Evolutionary conservation across 2,797 vertebrate genomes (phyloP).

Genomic region (Enteromius unitaeniatus): DNA sequence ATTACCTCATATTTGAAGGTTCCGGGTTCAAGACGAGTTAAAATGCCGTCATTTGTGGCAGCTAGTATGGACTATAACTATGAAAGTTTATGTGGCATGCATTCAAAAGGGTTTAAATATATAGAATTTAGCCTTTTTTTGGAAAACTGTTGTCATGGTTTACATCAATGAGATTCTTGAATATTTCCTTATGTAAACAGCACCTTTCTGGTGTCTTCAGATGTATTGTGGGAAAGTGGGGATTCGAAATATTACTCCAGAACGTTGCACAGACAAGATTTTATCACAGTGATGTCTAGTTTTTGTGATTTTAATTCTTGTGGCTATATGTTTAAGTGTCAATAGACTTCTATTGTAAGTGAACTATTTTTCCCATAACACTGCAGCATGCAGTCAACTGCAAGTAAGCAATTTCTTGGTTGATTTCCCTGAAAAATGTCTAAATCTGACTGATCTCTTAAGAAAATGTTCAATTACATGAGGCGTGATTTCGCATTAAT

Average conservation of each 20-base stretch:
- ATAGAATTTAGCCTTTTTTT: neutral
- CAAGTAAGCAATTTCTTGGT: neutral
- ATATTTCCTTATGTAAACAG: neutral
- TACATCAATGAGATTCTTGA: neutral
- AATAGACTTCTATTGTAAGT: neutral
- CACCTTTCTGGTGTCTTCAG: neutral
- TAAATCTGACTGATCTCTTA: neutral
- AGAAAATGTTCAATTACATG: neutral
- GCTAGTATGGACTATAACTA: neutral
- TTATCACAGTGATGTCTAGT: neutral
- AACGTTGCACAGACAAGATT: neutral
- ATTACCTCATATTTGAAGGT: slow-evolving; percentile 40
- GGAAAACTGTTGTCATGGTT: neutral
- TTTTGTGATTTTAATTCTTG: neutral
- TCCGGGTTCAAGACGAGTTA: slow-evolving; percentile 18
- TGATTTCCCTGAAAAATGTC: neutral
- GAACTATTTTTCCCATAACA: neutral
- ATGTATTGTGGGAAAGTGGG: neutral
- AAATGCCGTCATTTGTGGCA: neutral
- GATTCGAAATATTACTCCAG: neutral
- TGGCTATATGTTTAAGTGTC: neutral
- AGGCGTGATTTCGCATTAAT: neutral
- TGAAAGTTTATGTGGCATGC: neutral
- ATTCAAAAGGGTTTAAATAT: neutral
- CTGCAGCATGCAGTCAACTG: neutral